phyloP scores from a whole-genome alignment of 2,113 vertebrate genomes.

The Triplophysa dalaica region DNA sequence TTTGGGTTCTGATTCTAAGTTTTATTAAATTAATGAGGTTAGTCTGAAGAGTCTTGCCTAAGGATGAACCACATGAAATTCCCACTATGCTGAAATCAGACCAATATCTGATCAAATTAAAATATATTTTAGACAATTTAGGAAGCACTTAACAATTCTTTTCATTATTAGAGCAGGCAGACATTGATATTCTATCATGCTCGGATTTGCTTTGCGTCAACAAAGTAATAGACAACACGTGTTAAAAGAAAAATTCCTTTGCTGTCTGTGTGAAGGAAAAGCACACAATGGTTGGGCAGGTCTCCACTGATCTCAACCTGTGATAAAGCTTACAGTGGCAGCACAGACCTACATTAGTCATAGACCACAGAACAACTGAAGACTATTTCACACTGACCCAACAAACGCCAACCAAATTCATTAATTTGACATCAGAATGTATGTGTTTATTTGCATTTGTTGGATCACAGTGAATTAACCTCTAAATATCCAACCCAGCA shows the following conservation, averaged over 20 bases:
- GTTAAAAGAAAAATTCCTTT: slow-evolving; percentile 10
- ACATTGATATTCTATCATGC: neutral
- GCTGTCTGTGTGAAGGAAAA: neutral
- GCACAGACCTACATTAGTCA: neutral
- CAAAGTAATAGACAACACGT: neutral
- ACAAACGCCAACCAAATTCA: no score
- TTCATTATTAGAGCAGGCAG: neutral
- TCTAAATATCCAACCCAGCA: neutral
- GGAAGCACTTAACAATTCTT: neutral
- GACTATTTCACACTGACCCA: no score
- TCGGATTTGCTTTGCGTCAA: neutral
- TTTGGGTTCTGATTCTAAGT: neutral
- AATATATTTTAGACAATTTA: neutral
- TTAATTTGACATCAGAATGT: no score
- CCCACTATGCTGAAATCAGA: neutral
- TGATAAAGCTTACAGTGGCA: neutral
- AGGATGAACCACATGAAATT: neutral
- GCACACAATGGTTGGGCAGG: slow-evolving; percentile 2
- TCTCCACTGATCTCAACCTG: neutral
- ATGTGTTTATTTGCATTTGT: no score
- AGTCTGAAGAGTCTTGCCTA: neutral
- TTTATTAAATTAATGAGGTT: neutral
- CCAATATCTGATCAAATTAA: neutral
- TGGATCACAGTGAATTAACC: no score
- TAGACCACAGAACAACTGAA: neutral